A percentile compares a stretch with the other conserved stretches of the same genome.
phyloP scores from a whole-genome alignment of 1,140 invertebrate genomes.

The Maconellicoccus hirsutus region DNA sequence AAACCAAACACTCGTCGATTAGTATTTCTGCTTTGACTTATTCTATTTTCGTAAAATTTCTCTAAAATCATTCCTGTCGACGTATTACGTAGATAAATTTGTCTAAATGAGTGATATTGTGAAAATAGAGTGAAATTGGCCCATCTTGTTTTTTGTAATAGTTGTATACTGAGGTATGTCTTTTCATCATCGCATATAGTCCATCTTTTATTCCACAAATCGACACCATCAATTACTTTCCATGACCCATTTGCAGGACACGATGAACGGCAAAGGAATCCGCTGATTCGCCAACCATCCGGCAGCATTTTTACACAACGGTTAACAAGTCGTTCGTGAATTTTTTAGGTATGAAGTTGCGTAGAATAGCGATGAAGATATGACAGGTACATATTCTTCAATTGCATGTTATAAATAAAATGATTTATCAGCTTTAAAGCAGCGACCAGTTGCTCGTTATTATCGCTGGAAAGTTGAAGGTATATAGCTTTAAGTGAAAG shows the following conservation, averaged over 20 bases:
- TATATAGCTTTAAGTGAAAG: constrained; percentile 9
- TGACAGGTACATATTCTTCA: constrained; percentile 4
- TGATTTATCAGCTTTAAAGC: neutral
- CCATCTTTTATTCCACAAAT: neutral
- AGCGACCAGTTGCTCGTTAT: neutral
- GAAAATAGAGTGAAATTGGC: too few relatives aligned
- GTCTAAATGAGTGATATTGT: too few relatives aligned
- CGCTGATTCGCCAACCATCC: neutral
- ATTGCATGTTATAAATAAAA: constrained; percentile 5
- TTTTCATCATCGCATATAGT: too few relatives aligned
- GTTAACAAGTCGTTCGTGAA: neutral
- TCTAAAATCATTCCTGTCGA: too few relatives aligned
- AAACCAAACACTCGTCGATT: too few relatives aligned
- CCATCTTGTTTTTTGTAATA: too few relatives aligned
- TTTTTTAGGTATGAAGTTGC: neutral
- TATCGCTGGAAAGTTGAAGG: neutral
- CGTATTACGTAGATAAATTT: too few relatives aligned
- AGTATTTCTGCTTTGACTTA: too few relatives aligned
- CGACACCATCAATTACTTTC: neutral
- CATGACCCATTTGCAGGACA: neutral
- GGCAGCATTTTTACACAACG: neutral
- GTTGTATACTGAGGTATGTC: too few relatives aligned
- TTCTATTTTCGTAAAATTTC: too few relatives aligned
- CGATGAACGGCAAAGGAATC: neutral
- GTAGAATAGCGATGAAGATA: neutral